Base-by-base conservation (phyloP, 2,888 invertebrate genomes). In the Deilephila elpenor region DNA sequence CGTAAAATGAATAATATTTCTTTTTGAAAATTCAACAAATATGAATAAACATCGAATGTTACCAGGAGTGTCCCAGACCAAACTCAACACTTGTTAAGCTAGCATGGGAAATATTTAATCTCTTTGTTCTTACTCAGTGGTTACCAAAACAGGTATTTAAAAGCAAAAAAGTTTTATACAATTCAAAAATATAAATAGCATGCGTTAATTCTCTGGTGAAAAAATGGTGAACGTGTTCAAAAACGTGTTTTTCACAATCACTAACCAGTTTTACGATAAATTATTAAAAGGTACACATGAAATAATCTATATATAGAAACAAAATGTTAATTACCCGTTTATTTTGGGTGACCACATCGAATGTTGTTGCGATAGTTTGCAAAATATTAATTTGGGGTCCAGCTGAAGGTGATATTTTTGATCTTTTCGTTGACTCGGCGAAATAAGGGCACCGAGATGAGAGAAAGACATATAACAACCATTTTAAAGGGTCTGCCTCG, bases 211-310 rank as follows among this genome's bases (percentile, higher is more conserved):
- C 37, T 64, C n/a, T 62, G 1, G 19, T 37, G 3, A 19, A 14
- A 32, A n/a, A 62, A 61, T 11, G 5, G 37, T 64, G 64, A 64
- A n/a, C n/a, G n/a, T 64, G n/a, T 19, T 25, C 7, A 5, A 51
- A 67, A 67, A 67, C 67, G 14, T 67, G 67, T 67, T 67, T 67
- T 61, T 32, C 3, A 67, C 44, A 17, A 32, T 32, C 25, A 67
- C 5, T 34, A 62, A 62, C 62, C 37, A 67, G 25, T 44, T 67
- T 67, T 20, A 44, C 44, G 14, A n/a, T 44, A 20, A 44, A 67
- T 20, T n/a, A 37, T 37, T 44, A 14, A 51, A 20, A 25, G 44
- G 20, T 4, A 25, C 14, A 14, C 5, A 67, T 25, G 11, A 5
- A 44, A 14, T 14, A 20, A 51, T 44, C 51, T 67, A 67, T 51